These are phyloP conservation scores for Hyperoplus immaculatus DNA, from an alignment of 2,797 vertebrate genomes.

Conservation along the genomic window DNA sequence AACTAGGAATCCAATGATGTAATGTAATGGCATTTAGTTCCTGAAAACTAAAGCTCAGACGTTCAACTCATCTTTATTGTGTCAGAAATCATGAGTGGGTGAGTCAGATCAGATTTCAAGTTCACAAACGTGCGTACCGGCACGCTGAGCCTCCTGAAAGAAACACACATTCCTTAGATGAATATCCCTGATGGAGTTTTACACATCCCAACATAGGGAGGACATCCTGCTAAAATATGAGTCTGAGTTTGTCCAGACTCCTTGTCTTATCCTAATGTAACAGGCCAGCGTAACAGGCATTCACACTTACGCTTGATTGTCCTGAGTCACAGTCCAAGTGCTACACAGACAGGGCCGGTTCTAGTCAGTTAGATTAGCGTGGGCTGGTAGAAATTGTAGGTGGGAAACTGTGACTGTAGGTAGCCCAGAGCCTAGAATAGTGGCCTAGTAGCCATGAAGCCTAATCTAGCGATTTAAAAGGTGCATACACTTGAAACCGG, in stretches of 20 bases:
- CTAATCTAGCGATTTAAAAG: too few relatives aligned
- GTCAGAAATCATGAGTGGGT: background rate
- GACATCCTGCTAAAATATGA: constrained; percentile 14
- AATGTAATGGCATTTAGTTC: background rate
- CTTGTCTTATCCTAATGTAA: background rate
- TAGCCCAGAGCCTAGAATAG: too few relatives aligned
- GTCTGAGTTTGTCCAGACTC: constrained; percentile 8
- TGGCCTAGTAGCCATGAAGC: too few relatives aligned
- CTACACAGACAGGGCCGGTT: too few relatives aligned
- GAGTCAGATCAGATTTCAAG: background rate
- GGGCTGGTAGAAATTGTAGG: too few relatives aligned
- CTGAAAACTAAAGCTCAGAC: background rate
- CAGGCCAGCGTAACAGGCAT: background rate
- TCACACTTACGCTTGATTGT: too few relatives aligned
- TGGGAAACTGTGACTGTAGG: too few relatives aligned
- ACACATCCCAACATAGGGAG: constrained; percentile 16
- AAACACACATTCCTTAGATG: constrained; percentile 24
- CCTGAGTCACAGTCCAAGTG: too few relatives aligned
- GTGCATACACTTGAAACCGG: too few relatives aligned
- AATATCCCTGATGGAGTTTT: constrained; percentile 10
- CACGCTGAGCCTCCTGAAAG: background rate
- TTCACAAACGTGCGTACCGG: background rate
- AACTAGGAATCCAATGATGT: background rate
- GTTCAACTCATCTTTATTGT: background rate
- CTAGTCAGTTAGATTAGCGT: too few relatives aligned